Evolutionary conservation across 1,140 invertebrate genomes (phyloP), one percentile per base, ranked within the genome.

Genomic region (Pseudomyrmex pallidus): DNA sequence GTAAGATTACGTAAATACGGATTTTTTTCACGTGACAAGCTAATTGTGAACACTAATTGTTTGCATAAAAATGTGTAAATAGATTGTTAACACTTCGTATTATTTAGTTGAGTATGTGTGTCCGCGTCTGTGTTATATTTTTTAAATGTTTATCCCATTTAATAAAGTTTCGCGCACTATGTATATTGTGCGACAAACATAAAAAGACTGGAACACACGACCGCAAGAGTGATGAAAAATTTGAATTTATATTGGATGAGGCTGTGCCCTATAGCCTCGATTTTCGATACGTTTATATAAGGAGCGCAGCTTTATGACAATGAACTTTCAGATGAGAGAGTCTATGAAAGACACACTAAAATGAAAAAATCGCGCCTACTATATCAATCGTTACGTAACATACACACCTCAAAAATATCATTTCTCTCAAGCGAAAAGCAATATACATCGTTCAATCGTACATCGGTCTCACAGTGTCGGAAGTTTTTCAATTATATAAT

Each of bases 161-260:
- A 80, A 80, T 80, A 80, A 70, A 80, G 76, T 70, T 54, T 70
- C 54, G 44, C 46, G 20, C 25, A 48, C 66, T 80, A 70, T 35
- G 20, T 59, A 48, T 66, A 66, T 80, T 59, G 54, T 72, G 54
- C 50, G 56, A 44, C 66, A 22, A 59, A 66, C n/a, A 72, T 72
- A 80, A 80, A 80, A 80, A 54, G 35, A 35, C 35, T 70, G 66
- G 76, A 35, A 7, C 35, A 35, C 35, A 35, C 54, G 50, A 50
- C 50, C 54, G 76, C 66, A 78, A 70, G 64, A 35, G 76, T 80
- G 76, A 80, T 80, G 54, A 72, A 70, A 80, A 80, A 80, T 80
- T 80, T 80, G 66, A 80, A 80, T 80, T 80, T 80, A 80, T 80
- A 80, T 80, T 80, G 76, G 66, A 59, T 72, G 54, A 72, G 20